Base-by-base conservation (phyloP, 2,888 invertebrate species). In the Escarpia spicata region DNA sequence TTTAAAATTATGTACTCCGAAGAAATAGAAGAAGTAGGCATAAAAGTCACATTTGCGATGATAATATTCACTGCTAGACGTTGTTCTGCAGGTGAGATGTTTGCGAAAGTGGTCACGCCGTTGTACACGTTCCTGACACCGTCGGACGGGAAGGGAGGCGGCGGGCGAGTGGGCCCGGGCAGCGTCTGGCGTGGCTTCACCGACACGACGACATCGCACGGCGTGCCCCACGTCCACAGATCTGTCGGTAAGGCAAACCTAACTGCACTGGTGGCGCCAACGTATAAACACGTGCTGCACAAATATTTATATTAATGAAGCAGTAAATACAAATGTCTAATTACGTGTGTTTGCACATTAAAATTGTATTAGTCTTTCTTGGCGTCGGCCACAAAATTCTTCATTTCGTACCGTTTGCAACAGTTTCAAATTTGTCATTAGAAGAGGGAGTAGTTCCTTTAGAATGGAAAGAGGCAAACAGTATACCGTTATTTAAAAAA, bases 161-260 rank as follows among this genome's bases (percentile, higher is more conserved):
- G n/a, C 19, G 26, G 19, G 75, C 19, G 75, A 19, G 75, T 75
- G 3, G 75, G 75, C 19, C 75, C 75, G 75, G 75, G 75, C 75
- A 75, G 75, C 19, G 75, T 75, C 0, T 75, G 75, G 75, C 75
- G 75, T 26, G 75, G 75, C 75, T 75, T 75, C 75, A 75, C 75
- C 26, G 75, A 75, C 75, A 75, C 75, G n/a, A 75, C 75, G 75
- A 75, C 75, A 75, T 75, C 75, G 75, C 75, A 75, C 75, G 75
- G 75, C 75, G 75, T 75, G 19, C 75, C 75, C 2, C 75, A 75
- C n/a, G 75, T 75, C 75, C 75, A 26, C 75, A 75, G 75, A 75
- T 19, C 75, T n/a, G 75, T 75, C n/a, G 75, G 75, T 75, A 15
- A 75, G 75, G 15, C 1, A 15, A 75, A n/a, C 75, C 15, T 19